Base-by-base conservation (phyloP, 1,140 invertebrate species). In the Zaprionus lachaisei region DNA sequence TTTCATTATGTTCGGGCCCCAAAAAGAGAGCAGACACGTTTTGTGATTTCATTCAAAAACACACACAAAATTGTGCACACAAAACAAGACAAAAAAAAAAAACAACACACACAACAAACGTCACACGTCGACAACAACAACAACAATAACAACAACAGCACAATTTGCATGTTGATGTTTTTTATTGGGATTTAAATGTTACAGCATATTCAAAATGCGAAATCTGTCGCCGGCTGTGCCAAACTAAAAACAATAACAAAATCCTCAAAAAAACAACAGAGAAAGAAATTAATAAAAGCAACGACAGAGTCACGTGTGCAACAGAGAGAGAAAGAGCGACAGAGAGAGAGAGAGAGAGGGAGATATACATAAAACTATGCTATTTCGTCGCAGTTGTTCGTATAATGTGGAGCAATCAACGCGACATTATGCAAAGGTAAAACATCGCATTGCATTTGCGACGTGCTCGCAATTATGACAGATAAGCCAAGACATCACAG, bases 401-500 rank as follows among this genome's bases (percentile, higher is more conserved):
- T 91, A 91, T 78, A 89, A 92, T 82, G 89, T 91, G 90, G 82
- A 91, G 76, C 81, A 91, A 84, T 91, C 89, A 82, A 90, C 85
- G 80, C 84, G 82, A 79, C 84, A 85, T 81, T 91, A 90, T 91
- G 84, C 81, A 89, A 91, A 91, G 89, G 89, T 91, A 91, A 84
- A 81, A 60, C 73, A 89, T 72, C 79, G 80, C 80, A 69, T 62
- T 75, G 75, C 66, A 77, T 72, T 80, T 73, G 49, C 63, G 83
- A 86, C 84, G 80, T 86, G 83, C 68, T 68, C 44, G 71, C 73
- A 65, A 9, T 41, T 15, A 41, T 60, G 38, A 57, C 38, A 66
- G 47, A 60, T 62, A 60, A 37, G n/a, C 61, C 54, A 31, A 66
- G 55, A 67, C 5, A 55, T 56, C 41, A 44, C n/a, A 28, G 15